Base-by-base conservation (phyloP, 2,113 vertebrate species). In the Callorhinus ursinus region DNA sequence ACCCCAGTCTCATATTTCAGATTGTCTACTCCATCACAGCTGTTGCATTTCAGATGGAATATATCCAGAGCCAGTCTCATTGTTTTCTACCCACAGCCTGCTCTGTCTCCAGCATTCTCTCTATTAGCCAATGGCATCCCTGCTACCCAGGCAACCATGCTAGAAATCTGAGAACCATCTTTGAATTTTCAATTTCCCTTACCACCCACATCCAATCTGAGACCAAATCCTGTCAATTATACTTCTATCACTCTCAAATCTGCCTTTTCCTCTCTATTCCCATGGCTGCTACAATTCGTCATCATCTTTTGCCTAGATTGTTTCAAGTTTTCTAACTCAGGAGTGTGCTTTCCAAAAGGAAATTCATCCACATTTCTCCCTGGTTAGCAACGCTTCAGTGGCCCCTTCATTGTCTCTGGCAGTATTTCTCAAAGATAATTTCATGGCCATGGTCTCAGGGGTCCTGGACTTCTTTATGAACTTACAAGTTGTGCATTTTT, bases 131-230 rank as follows among this genome's bases (percentile, higher is more conserved):
- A 9, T 9, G 8, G 26, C 21, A 39, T 90, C 36, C 21, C 42
- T 74, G 10, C 59, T 42, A 82, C 49, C 31, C 88, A 46, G 71
- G 53, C 42, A 96, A 63, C 69, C 63, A 36, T 8, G 14, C 18
- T 71, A 36, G 95, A 96, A 96, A 92, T 59, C 79, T 92, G 80
- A 97, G 90, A 95, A 71, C n/a, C 31, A 61, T 90, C 71, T 89
- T 80, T 74, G n/a, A 84, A 81, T 88, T 88, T 98, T 92, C 87
- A 81, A 90, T 97, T 96, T 97, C 88, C 85, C 80, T 92, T 95
- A 86, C 90, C 69, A 85, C 94, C 92, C 84, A 96, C 91, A 96
- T 88, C 39, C 85, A 97, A 22, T 87, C 33, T 76, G n/a, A 89
- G 83, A 95, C 51, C 26, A 79, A 83, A 8, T 59, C 36, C 74